A percentile compares a stretch with the other conserved stretches of the same genome.
Evolutionary conservation across 2,113 vertebrate genomes (phyloP).

Genomic region (Ginglymostoma cirratum): DNA sequence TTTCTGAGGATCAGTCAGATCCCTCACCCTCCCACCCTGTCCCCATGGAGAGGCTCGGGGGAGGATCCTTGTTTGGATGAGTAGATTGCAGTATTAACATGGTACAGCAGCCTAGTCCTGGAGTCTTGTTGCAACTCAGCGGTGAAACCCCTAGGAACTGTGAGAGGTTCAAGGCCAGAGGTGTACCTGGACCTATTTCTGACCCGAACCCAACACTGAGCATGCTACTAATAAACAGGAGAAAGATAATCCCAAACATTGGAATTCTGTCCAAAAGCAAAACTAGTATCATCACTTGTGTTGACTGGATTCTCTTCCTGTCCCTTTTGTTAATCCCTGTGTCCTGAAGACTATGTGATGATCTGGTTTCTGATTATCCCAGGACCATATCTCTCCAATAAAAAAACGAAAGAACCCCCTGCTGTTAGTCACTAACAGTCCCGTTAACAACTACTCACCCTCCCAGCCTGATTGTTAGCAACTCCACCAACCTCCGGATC

Average conservation of each 20-base stretch:
- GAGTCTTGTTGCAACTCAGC: neutral
- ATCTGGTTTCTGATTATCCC: too few species aligned
- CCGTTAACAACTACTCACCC: too few species aligned
- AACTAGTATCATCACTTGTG: neutral
- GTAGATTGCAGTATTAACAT: too few species aligned
- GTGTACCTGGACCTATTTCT: neutral
- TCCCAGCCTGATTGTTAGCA: too few species aligned
- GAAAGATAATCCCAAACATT: neutral
- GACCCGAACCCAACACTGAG: neutral
- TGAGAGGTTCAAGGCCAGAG: neutral
- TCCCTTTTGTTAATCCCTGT: neutral
- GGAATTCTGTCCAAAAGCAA: neutral
- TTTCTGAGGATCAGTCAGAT: too few species aligned
- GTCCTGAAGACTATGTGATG: neutral
- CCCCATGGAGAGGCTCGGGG: too few species aligned
- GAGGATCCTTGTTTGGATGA: too few species aligned
- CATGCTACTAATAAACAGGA: neutral
- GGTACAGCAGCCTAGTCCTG: neutral
- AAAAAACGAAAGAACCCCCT: too few species aligned
- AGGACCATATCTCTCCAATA: too few species aligned
- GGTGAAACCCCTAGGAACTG: neutral
- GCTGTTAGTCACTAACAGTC: too few species aligned
- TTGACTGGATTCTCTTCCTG: neutral
- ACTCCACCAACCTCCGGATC: too few species aligned
- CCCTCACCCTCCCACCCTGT: too few species aligned